Evolutionary conservation across 1,140 invertebrate genomes (phyloP).

Genomic region (Aphelenchoides avenae): DNA sequence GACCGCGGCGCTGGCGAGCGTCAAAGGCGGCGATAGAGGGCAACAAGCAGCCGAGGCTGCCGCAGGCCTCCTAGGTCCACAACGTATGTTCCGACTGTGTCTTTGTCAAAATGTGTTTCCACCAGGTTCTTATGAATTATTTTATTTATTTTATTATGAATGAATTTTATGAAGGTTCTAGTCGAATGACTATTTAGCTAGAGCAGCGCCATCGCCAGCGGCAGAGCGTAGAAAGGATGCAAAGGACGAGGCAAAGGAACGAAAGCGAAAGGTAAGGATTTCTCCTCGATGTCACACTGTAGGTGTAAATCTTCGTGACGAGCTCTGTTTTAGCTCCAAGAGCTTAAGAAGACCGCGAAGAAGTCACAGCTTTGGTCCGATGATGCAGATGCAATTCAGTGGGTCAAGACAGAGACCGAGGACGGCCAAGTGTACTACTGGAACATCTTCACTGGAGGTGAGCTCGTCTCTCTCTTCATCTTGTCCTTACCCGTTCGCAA

Average conservation of each 20-base stretch:
- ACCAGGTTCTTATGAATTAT: no score
- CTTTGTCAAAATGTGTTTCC: background rate
- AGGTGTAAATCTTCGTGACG: background rate
- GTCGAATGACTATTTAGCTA: conserved; percentile 3
- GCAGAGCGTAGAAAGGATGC: background rate
- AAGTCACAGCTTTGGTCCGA: conserved; percentile 42
- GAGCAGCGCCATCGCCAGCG: background rate
- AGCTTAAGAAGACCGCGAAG: conserved; percentile 38
- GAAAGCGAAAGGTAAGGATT: conserved; percentile 20
- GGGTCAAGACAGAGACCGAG: conserved; percentile 69
- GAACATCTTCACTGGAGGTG: conserved; percentile 75
- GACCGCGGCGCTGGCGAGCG: conserved; percentile 34
- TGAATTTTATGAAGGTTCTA: conserved; percentile 3
- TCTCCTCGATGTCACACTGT: conserved; percentile 5
- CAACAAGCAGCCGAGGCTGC: conserved; percentile 20
- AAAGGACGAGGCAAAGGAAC: conserved; percentile 24
- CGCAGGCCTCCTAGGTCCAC: conserved; percentile 5
- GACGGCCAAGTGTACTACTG: conserved; percentile 75
- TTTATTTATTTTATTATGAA: no score
- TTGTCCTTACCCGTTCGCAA: no score
- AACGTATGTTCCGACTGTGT: background rate
- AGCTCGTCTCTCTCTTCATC: conserved; percentile 15
- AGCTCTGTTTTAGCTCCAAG: conserved; percentile 28
- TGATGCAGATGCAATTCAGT: conserved; percentile 63
- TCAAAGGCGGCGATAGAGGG: conserved; percentile 22